A percentile compares a stretch with the other conserved stretches of the same genome.
Conservation (phyloP, 2,797 vertebrate genomes). For the Gobio occitaniae region DNA sequence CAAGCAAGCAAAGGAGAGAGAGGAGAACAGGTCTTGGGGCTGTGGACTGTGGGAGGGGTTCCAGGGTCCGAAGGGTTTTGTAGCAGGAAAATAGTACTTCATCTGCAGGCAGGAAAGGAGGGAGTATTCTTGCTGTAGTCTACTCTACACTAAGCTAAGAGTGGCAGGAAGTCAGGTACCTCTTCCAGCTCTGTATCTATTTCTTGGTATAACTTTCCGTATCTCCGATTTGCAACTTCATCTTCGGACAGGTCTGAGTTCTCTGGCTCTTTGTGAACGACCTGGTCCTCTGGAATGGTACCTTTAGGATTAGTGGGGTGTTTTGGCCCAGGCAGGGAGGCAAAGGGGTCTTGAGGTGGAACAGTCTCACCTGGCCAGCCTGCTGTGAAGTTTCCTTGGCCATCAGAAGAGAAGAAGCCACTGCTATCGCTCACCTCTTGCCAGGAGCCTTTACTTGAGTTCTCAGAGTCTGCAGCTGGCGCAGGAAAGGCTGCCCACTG, state of each 20-base stretch:
- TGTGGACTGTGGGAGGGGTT: constrained; percentile 64
- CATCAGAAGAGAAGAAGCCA: constrained; percentile 69
- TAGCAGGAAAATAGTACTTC: constrained; percentile 65
- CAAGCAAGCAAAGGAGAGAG: constrained; percentile 64
- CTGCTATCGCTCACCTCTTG: constrained; percentile 72
- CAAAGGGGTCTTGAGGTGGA: constrained; percentile 61
- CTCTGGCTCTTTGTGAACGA: constrained; percentile 87
- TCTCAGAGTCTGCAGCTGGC: constrained; percentile 64
- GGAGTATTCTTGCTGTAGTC: constrained; percentile 68
- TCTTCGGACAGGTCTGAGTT: constrained; percentile 97
- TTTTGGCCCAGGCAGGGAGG: constrained; percentile 56
- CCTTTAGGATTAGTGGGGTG: constrained; percentile 66
- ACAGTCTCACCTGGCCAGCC: constrained; percentile 62
- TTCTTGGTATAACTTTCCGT: constrained; percentile 94
- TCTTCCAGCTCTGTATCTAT: constrained; percentile 93
- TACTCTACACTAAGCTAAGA: constrained; percentile 84
- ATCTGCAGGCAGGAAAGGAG: constrained; percentile 61
- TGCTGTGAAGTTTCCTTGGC: constrained; percentile 64
- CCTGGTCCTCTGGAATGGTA: constrained; percentile 74
- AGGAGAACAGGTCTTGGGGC: constrained; percentile 64
- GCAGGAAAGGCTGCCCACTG: constrained; percentile 72
- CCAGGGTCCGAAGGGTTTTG: constrained; percentile 66
- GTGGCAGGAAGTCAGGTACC: constrained; percentile 84
- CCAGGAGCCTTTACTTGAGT: constrained; percentile 64
- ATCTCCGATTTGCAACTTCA: constrained; percentile 94